A percentile compares a stretch with the other conserved stretches of the same genome.
Evolutionary conservation across 2,888 invertebrate species (phyloP).

Genomic region (Sympetrum striolatum): DNA sequence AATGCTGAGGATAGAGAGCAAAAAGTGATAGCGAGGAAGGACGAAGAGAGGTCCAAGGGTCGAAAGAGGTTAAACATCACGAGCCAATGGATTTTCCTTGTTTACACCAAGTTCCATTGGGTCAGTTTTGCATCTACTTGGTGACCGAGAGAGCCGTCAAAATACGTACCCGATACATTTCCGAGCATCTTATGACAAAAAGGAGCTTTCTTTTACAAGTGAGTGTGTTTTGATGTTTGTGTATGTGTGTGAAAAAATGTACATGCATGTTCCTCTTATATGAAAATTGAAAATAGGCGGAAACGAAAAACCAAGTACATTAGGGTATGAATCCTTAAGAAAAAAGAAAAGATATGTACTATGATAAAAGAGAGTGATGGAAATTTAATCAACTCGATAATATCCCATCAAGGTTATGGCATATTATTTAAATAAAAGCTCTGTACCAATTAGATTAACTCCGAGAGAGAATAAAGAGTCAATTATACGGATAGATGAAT

Average conservation of each 20-base stretch:
- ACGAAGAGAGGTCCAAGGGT: not conserved
- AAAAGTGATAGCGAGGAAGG: not conserved
- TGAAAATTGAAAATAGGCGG: no score
- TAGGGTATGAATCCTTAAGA: no score
- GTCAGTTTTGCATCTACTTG: not conserved
- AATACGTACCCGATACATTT: not conserved
- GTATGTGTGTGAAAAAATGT: not conserved
- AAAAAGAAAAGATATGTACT: no score
- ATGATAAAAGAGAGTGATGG: no score
- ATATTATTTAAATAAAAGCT: no score
- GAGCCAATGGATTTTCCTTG: not conserved
- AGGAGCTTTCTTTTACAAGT: not conserved
- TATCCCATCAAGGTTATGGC: no score
- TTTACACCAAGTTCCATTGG: not conserved
- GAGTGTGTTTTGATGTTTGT: not conserved
- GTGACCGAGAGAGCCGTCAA: not conserved
- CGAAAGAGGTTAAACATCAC: not conserved
- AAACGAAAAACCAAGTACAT: no score
- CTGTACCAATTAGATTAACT: no score
- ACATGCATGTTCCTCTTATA: not conserved
- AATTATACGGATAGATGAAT: no score
- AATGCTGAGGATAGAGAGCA: not conserved
- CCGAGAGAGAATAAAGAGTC: no score
- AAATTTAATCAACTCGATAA: no score
- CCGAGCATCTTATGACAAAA: not conserved